Percentiles rank a stretch among this genome's conserved stretches.
phyloP scores from a whole-genome alignment of 2,797 vertebrate species.

The Pseudopleuronectes americanus region DNA sequence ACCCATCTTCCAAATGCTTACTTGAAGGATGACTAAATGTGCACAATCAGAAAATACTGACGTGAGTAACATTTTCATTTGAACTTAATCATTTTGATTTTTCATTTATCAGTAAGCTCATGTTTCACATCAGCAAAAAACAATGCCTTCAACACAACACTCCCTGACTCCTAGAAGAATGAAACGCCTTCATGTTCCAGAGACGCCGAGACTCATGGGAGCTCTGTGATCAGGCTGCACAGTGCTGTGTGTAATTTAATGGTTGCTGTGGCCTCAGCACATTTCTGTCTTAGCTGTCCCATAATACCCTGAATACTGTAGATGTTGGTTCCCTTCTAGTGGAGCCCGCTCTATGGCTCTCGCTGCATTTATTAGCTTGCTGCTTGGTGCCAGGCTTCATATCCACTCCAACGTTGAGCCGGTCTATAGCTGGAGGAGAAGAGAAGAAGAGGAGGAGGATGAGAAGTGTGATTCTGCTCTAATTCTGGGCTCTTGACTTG shows the following conservation, averaged over 20 bases:
- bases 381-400: slow-evolving; percentile 29
- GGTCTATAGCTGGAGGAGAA: slow-evolving; percentile 35
- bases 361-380: slow-evolving; percentile 32
- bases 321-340: slow-evolving; percentile 32
- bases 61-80: not conserved
- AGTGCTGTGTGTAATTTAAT: slow-evolving; percentile 36
- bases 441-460: slow-evolving; percentile 14
- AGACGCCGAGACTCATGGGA: slow-evolving; percentile 22
- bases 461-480: slow-evolving; percentile 50
- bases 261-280: slow-evolving; percentile 25
- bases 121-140: not conserved
- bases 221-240: slow-evolving; percentile 33
- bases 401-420: slow-evolving; percentile 37
- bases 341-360: slow-evolving; percentile 26
- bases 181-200: slow-evolving; percentile 42
- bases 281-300: slow-evolving; percentile 27
- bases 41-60: no score
- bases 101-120: not conserved
- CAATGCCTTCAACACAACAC: not conserved
- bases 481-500: slow-evolving; percentile 72
- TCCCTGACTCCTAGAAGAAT: slow-evolving; percentile 18
- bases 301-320: slow-evolving; percentile 15
- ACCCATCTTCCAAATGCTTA: no score
- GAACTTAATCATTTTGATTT: not conserved
- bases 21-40: no score